Evolutionary conservation across 2,888 invertebrate genomes (phyloP).

Genomic region (Lycia hirtaria): DNA sequence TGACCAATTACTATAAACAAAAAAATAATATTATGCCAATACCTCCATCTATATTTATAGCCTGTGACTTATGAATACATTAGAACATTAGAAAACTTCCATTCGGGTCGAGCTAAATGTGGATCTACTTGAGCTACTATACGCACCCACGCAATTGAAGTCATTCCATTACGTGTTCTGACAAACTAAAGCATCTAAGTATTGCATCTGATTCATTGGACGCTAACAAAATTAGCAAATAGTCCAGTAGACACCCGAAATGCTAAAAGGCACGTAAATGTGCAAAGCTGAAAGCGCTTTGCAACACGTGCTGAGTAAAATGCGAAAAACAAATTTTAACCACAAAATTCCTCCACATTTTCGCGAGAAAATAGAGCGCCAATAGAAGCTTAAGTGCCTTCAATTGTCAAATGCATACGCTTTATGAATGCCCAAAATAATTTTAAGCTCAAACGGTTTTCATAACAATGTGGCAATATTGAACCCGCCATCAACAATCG

Average conservation of each 20-base stretch:
- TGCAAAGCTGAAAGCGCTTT: conserved; percentile 27
- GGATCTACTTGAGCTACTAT: conserved; percentile 8
- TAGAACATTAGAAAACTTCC: conserved; percentile 20
- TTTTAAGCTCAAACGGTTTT: conserved; percentile 38
- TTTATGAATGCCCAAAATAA: conserved; percentile 19
- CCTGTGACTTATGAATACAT: conserved; percentile 2
- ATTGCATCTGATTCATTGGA: conserved; percentile 13
- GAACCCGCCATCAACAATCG: conserved; percentile 28
- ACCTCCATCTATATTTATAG: conserved; percentile 7
- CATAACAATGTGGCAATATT: conserved; percentile 43
- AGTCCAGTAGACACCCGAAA: conserved; percentile 25
- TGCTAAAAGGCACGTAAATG: conserved; percentile 24
- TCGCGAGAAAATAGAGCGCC: background rate
- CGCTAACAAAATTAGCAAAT: conserved; percentile 30
- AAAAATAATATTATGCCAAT: background rate
- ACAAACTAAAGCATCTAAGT: background rate
- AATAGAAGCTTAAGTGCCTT: conserved; percentile 1
- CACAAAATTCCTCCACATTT: background rate
- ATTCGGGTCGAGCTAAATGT: conserved; percentile 10
- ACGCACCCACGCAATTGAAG: conserved; percentile 9
- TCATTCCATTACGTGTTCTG: conserved; percentile 14
- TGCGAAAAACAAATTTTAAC: background rate
- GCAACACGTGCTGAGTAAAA: background rate
- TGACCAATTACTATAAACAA: too few species aligned
- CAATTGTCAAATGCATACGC: conserved; percentile 15